Conservation (phyloP, 2,113 vertebrate species). For the Hirundichthys speculiger region DNA sequence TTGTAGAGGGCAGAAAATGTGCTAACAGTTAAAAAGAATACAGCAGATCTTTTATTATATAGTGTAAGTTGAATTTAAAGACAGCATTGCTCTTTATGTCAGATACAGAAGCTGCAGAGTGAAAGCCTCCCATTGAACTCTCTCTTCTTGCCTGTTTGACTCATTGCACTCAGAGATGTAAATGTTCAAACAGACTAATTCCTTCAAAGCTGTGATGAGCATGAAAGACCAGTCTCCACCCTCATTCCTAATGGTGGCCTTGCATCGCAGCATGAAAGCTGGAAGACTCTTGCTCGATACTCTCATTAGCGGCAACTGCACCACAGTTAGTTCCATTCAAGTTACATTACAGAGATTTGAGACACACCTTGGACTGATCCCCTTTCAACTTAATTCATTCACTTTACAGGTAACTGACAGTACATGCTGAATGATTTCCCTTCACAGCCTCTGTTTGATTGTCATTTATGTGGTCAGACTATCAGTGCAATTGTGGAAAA, state of each 20-base stretch:
- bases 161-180: constrained; percentile 57
- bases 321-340: constrained; percentile 60
- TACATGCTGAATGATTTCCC: constrained; percentile 7
- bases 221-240: constrained; percentile 61
- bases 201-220: constrained; percentile 59
- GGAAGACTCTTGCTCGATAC: constrained; percentile 44
- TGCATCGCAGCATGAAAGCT: constrained; percentile 55
- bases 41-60: constrained; percentile 53
- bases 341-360: constrained; percentile 55
- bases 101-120: constrained; percentile 60
- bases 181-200: constrained; percentile 74
- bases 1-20: background rate
- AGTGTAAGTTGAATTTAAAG: constrained; percentile 51
- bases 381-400: constrained; percentile 38
- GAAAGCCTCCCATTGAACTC: constrained; percentile 36
- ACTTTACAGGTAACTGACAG: constrained; percentile 42
- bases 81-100: constrained; percentile 54
- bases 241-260: constrained; percentile 72
- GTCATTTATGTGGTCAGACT: background rate
- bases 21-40: constrained; percentile 10
- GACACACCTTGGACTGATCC: constrained; percentile 49
- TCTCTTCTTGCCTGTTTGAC: constrained; percentile 22
- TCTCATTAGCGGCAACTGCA: constrained; percentile 67
- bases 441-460: background rate
- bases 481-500: background rate